phyloP scores from a whole-genome alignment of 2,888 invertebrate genomes.

The Cryptophagus acutangulus region DNA sequence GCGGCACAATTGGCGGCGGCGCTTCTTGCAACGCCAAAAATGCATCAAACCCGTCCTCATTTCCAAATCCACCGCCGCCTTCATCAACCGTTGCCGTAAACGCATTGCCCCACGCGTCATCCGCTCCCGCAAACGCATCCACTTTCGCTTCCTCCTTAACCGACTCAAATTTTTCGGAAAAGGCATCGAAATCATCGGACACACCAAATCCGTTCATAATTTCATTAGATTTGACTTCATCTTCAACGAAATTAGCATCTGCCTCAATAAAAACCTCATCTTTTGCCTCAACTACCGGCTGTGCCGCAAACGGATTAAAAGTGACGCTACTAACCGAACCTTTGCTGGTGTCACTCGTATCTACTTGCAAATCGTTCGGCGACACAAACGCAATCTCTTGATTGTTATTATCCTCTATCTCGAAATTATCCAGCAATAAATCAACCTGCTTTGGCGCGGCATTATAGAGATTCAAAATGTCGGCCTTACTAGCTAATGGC shows the following conservation, averaged over 20 bases:
- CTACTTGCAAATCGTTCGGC: constrained; percentile 45
- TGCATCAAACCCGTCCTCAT: constrained; percentile 72
- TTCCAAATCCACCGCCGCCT: constrained; percentile 57
- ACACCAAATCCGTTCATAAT: constrained; percentile 28
- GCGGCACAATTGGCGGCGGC: constrained; percentile 62
- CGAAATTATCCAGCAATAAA: constrained; percentile 21
- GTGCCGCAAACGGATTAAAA: constrained; percentile 50
- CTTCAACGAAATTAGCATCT: constrained; percentile 11
- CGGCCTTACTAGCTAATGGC: constrained; percentile 46
- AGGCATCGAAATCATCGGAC: constrained; percentile 74
- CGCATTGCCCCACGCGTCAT: constrained; percentile 43
- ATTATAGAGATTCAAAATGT: constrained; percentile 46
- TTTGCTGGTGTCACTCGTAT: constrained; percentile 46
- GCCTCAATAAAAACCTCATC: constrained; percentile 19
- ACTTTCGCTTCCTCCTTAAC: constrained; percentile 51
- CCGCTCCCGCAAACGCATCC: constrained; percentile 50
- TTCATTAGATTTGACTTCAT: constrained; percentile 15
- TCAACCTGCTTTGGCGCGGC: constrained; percentile 23
- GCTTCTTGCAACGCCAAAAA: constrained; percentile 78
- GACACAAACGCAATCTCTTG: constrained; percentile 30
- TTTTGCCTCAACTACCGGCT: constrained; percentile 31
- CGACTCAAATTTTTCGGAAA: constrained; percentile 83
- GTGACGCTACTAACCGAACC: constrained; percentile 45
- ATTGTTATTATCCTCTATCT: constrained; percentile 5
- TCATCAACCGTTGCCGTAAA: constrained; percentile 29